Conservation (phyloP, 2,113 vertebrate species). For the Ploceus nigricollis region DNA sequence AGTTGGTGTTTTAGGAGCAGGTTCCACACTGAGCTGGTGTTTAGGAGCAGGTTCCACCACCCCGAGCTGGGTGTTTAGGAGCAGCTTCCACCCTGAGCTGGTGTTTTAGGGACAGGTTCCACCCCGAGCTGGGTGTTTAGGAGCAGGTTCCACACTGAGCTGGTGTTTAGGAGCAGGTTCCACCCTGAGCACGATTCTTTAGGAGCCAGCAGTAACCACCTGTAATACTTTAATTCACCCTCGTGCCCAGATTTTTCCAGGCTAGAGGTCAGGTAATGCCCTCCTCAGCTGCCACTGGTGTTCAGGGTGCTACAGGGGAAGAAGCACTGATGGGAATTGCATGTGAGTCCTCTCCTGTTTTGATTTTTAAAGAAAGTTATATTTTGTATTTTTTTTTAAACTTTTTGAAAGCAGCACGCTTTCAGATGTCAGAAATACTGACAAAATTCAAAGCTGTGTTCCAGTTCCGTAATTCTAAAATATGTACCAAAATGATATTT, state of each 20-base stretch:
- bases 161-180: background rate
- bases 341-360: accelerated
- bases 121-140: accelerated
- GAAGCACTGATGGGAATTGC: background rate
- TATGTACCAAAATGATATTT: background rate
- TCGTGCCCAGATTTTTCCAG: background rate
- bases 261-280: background rate
- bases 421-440: background rate
- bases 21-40: too few species aligned
- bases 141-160: background rate
- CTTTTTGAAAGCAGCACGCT: background rate
- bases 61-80: accelerated
- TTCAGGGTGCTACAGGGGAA: background rate
- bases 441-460: background rate
- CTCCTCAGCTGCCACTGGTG: background rate
- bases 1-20: background rate
- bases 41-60: too few species aligned
- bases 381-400: background rate
- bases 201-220: background rate
- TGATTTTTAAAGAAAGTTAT: background rate
- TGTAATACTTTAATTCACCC: background rate
- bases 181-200: background rate
- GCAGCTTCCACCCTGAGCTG: accelerated
- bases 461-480: background rate
- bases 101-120: too few species aligned